phyloP scores from a whole-genome alignment of 2,797 vertebrate genomes.

The Cryptoprocta ferox region DNA sequence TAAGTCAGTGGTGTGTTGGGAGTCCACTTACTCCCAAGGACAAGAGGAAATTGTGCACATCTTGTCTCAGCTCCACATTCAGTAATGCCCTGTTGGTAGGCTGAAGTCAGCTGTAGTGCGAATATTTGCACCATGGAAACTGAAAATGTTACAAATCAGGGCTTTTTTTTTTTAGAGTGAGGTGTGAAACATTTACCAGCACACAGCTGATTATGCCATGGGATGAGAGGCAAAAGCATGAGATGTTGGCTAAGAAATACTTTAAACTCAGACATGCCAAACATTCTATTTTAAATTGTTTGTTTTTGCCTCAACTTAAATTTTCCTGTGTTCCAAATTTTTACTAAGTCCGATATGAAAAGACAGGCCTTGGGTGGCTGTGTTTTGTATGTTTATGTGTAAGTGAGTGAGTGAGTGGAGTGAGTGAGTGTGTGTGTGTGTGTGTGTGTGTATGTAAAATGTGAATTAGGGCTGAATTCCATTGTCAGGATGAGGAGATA shows the following conservation, averaged over 20 bases:
- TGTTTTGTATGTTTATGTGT: neutral
- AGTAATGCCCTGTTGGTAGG: neutral
- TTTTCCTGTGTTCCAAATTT: neutral
- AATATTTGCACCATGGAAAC: neutral
- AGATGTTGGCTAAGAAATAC: neutral
- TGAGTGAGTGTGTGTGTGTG: neutral
- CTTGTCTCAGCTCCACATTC: neutral
- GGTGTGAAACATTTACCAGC: neutral
- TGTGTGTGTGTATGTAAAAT: neutral
- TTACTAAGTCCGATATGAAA: neutral
- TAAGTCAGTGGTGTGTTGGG: neutral
- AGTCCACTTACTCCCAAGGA: neutral
- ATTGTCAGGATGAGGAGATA: neutral
- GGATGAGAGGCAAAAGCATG: neutral
- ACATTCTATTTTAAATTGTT: conserved; percentile 25
- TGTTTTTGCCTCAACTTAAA: conserved; percentile 14
- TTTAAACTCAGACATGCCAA: neutral
- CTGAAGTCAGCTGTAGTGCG: neutral
- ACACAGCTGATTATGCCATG: neutral
- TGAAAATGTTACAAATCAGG: neutral
- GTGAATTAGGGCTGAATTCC: neutral
- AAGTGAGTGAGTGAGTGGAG: no score
- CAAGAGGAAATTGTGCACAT: neutral
- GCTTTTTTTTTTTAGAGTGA: neutral
- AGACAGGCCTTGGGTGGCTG: neutral